A percentile compares a stretch with the other conserved stretches of the same genome.
Conservation (phyloP, 2,797 vertebrate genomes). For the Melanotaenia boesemani region DNA sequence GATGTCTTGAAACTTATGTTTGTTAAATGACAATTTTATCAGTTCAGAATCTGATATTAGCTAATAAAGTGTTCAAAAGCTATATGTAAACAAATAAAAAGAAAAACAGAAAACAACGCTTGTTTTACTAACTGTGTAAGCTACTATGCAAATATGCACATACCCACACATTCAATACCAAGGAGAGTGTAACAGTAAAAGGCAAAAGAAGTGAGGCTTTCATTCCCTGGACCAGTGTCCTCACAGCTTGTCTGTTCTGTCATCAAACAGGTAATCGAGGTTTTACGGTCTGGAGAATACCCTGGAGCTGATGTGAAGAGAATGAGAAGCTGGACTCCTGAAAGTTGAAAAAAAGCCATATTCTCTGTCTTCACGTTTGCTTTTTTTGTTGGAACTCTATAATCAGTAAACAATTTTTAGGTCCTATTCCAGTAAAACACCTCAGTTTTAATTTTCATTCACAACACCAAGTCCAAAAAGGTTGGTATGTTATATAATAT, state of each 20-base stretch:
- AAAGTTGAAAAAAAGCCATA: too few species aligned
- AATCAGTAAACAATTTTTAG: too few species aligned
- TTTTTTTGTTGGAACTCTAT: too few species aligned
- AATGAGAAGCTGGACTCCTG: too few species aligned
- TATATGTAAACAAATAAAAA: too few species aligned
- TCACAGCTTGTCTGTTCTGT: conserved; percentile 21
- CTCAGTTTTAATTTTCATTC: too few species aligned
- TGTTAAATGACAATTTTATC: not conserved
- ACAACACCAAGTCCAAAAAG: too few species aligned
- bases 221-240: not conserved
- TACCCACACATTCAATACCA: conserved; percentile 7
- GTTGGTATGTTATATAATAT: too few species aligned
- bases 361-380: too few species aligned
- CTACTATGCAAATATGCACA: not conserved
- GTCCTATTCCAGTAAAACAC: too few species aligned
- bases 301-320: too few species aligned
- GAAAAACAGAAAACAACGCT: not conserved
- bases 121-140: conserved; percentile 5
- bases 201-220: conserved; percentile 16
- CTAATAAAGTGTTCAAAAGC: not conserved
- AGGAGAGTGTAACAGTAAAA: not conserved
- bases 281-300: not conserved
- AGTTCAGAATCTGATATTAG: not conserved
- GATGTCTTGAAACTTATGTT: conserved; percentile 7
- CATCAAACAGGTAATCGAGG: conserved; percentile 25